Conservation (phyloP, 35 echinoderm and acorn worm genomes). For the Anneissia japonica region DNA sequence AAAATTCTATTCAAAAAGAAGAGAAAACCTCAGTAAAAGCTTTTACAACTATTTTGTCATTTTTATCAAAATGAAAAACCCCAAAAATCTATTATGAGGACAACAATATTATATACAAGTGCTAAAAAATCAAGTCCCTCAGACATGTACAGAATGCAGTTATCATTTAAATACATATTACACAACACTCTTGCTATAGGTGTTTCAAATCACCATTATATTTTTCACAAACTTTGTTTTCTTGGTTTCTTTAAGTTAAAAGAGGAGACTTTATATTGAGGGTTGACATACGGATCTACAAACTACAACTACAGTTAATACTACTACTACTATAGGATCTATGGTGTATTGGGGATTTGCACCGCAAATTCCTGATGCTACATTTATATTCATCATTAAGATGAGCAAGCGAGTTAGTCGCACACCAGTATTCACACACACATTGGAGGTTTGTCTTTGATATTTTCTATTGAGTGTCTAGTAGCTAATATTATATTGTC, state of each 20-base stretch:
- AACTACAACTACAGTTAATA: neutral
- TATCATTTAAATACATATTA: neutral
- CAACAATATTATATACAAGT: neutral
- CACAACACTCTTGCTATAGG: neutral
- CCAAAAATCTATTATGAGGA: neutral
- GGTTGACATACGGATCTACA: neutral
- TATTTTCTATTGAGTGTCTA: neutral
- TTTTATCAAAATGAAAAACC: constrained; percentile 1
- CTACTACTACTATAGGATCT: neutral
- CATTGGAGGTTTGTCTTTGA: neutral
- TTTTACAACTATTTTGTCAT: neutral
- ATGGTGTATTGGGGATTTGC: neutral
- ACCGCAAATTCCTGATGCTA: neutral
- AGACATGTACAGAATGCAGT: too few relatives aligned
- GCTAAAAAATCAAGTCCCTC: neutral
- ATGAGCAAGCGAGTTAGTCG: neutral
- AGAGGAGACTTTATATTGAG: neutral
- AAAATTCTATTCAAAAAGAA: neutral
- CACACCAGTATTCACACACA: neutral
- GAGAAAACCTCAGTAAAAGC: neutral
- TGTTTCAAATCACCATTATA: neutral
- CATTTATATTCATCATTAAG: neutral
- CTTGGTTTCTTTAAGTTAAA: neutral
- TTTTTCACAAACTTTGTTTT: neutral
- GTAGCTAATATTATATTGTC: neutral